Percentiles rank a stretch among this genome's conserved stretches.
phyloP scores from a whole-genome alignment of 37 sponge, comb jelly and placozoan species.

The Spongia lamella region DNA sequence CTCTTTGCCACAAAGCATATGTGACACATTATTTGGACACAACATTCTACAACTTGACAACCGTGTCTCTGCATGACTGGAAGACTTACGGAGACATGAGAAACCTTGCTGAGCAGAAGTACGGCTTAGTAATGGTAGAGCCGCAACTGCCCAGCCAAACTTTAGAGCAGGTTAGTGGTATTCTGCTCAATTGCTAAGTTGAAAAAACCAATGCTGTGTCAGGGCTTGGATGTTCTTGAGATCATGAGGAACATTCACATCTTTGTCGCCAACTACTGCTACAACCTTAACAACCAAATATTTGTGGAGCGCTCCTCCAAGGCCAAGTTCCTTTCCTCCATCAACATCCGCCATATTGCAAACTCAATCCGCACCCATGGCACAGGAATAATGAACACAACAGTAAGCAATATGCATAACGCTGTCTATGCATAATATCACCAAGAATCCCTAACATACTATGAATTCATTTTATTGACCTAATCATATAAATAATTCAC shows the following conservation, averaged over 20 bases:
- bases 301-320: slow-evolving; percentile 88
- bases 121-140: slow-evolving; percentile 92
- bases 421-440: too few relatives aligned
- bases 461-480: too few relatives aligned
- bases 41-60: slow-evolving; percentile 97
- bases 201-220: too few relatives aligned
- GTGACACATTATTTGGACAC: slow-evolving; percentile 92
- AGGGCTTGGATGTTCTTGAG: slow-evolving; percentile 96
- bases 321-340: slow-evolving; percentile 92
- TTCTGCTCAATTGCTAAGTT: not conserved
- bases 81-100: slow-evolving; percentile 96
- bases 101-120: slow-evolving; percentile 93
- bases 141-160: slow-evolving; percentile 97
- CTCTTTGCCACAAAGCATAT: slow-evolving; percentile 48
- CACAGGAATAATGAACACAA: slow-evolving; percentile 96
- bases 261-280: slow-evolving; percentile 88
- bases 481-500: too few relatives aligned
- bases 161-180: slow-evolving; percentile 79
- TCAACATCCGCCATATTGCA: slow-evolving; percentile 96
- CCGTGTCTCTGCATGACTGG: slow-evolving; percentile 95
- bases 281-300: slow-evolving; percentile 98
- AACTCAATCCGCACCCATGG: slow-evolving; percentile 98
- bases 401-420: too few relatives aligned
- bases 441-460: too few relatives aligned
- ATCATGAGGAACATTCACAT: slow-evolving; percentile 97